Evolutionary conservation across 2,113 vertebrate species (phyloP).

Genomic region (Argyrosomus japonicus): DNA sequence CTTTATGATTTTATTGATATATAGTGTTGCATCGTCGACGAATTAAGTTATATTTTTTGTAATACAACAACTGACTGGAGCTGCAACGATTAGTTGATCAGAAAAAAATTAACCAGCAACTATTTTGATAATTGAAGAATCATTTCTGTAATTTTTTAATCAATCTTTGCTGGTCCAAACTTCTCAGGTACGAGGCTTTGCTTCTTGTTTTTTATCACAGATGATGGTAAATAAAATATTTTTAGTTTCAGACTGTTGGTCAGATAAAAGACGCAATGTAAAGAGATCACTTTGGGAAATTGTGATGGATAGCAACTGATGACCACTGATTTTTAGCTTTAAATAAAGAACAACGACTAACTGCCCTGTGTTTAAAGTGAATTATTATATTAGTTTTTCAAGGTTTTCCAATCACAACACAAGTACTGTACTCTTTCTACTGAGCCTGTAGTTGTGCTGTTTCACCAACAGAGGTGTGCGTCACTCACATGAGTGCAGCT

Average conservation of each 20-base stretch:
- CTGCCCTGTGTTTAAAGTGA: neutral
- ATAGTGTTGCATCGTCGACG: no score
- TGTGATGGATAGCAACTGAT: neutral
- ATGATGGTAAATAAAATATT: neutral
- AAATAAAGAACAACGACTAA: neutral
- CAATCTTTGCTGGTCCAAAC: no score
- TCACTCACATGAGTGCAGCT: constrained; percentile 97
- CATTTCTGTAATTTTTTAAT: no score
- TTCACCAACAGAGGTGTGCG: constrained; percentile 27
- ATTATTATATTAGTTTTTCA: neutral
- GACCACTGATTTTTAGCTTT: neutral
- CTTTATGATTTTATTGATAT: no score
- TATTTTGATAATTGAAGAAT: no score
- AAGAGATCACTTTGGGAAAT: neutral
- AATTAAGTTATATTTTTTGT: no score
- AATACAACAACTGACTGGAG: no score
- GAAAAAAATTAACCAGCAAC: no score
- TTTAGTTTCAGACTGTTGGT: neutral
- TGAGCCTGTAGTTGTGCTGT: neutral
- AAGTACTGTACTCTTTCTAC: neutral
- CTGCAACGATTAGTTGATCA: no score
- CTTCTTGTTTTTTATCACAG: neutral
- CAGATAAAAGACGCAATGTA: neutral
- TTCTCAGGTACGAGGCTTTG: no score
- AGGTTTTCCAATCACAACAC: neutral